Base-by-base conservation (phyloP, 2,113 vertebrate species). In the Nibea coibor region DNA sequence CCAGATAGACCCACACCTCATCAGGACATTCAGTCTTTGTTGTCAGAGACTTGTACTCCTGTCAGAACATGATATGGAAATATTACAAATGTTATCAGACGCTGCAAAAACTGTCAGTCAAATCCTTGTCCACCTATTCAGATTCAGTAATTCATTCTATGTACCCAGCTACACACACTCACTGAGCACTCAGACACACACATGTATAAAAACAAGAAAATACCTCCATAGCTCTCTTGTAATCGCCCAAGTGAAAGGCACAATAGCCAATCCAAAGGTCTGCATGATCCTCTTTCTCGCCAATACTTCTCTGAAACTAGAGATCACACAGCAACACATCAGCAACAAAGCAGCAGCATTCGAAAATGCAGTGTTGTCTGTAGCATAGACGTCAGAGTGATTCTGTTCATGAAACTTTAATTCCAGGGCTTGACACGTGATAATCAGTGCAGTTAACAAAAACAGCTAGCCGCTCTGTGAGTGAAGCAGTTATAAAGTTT, bases 171-270 rank as follows among this genome's bases (percentile, higher is more conserved):
- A 53, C 24, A 58, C 28, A 19, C 14, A 63, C 9, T 39, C 10
- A 15, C 12, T 57, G 6, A 42, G 31, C 12, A 64, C 22, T 45
- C 45, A 73, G 16, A 63, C 20, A 75, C 43, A 79, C 51, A 58
- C 42, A 65, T 17, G 24, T 26, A 61, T 2, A 14, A 1, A 1
- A 72, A n/a, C 26, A 58, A 42, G 26, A 42, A 45, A 53, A 66
- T 75, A 99, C 98, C 97, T 99, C 96, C 93, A 99, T 94, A 20
- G 96, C 95, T 95, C 96, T 96, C 91, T 95, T 97, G 93, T 99
- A 96, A 92, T 99, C 97, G 24, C 98, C 97, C 86, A 99, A 80
- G 79, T 99, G 98, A 91, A 99, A 99, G 16, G 98, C 96, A 45
- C 96, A 97, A 89, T 97, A 99, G 24, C 97, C 96, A 4, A 97